A percentile compares a stretch with the other conserved stretches of the same genome.
Conservation (phyloP, 2,888 invertebrate species). For the Agrotis puta region DNA sequence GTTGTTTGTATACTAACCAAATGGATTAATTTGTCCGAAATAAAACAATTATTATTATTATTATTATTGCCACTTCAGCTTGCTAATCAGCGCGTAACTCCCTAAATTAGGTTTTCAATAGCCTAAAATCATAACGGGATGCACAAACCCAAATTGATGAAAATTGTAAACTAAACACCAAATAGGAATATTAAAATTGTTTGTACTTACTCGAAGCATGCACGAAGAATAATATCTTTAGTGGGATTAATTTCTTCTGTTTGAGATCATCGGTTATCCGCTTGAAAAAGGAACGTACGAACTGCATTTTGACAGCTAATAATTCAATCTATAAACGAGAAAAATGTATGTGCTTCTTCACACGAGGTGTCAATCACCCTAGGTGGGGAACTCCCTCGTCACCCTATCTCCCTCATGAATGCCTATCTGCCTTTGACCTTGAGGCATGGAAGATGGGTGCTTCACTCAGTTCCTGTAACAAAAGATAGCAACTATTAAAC, state of each 20-base stretch:
- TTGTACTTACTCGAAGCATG: slow-evolving; percentile 94
- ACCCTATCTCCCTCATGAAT: slow-evolving; percentile 79
- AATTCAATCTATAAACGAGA: slow-evolving; percentile 34
- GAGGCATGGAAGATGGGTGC: slow-evolving; percentile 83
- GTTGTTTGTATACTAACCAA: no score
- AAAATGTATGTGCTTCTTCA: slow-evolving; percentile 25
- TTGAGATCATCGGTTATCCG: slow-evolving; percentile 93
- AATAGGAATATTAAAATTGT: slow-evolving; percentile 12
- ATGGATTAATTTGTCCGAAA: no score
- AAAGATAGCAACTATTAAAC: slow-evolving; percentile 30
- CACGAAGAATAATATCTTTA: slow-evolving; percentile 94
- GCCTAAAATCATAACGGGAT: not conserved
- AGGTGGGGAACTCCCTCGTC: slow-evolving; percentile 81
- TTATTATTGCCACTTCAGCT: no score
- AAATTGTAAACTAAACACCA: not conserved
- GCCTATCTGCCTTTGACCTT: slow-evolving; percentile 72
- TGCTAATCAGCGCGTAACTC: no score
- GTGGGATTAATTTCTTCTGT: slow-evolving; percentile 93
- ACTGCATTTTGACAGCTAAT: slow-evolving; percentile 87
- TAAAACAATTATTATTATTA: no score
- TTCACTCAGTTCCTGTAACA: slow-evolving; percentile 75
- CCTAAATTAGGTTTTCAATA: not conserved
- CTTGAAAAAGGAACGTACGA: slow-evolving; percentile 92
- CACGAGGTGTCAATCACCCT: slow-evolving; percentile 52
- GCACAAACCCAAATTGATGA: not conserved